phyloP scores from a whole-genome alignment of 2,888 invertebrate genomes.

The Mamestra brassicae region DNA sequence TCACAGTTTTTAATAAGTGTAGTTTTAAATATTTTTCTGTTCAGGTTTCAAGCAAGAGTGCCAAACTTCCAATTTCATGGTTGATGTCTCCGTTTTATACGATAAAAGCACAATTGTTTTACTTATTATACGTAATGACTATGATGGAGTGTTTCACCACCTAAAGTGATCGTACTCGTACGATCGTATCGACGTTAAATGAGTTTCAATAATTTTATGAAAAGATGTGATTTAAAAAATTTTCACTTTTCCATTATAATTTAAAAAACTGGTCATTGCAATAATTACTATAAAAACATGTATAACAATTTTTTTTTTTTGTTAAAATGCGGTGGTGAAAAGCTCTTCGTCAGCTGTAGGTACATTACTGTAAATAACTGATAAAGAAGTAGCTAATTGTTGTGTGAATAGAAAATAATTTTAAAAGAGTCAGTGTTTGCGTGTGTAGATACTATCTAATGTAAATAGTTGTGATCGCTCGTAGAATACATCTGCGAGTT shows the following conservation, averaged over 20 bases:
- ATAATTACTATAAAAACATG: slow-evolving; percentile 2
- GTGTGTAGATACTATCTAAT: slow-evolving; percentile 87
- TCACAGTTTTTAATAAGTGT: slow-evolving; percentile 13
- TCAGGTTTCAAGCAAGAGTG: slow-evolving; percentile 63
- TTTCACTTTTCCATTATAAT: neutral
- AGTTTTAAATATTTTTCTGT: slow-evolving; percentile 60
- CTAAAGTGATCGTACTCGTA: neutral
- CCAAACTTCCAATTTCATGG: slow-evolving; percentile 59
- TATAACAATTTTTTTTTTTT: neutral
- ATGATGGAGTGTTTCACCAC: slow-evolving; percentile 49
- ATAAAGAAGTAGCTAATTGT: slow-evolving; percentile 84
- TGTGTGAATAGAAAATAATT: slow-evolving; percentile 88
- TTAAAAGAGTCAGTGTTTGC: slow-evolving; percentile 86
- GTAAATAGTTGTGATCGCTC: slow-evolving; percentile 67
- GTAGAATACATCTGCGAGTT: slow-evolving; percentile 28
- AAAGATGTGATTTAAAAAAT: neutral
- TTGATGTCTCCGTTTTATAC: slow-evolving; percentile 42
- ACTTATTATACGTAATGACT: slow-evolving; percentile 34
- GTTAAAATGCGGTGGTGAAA: slow-evolving; percentile 52
- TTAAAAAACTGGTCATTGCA: neutral
- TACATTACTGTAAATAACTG: slow-evolving; percentile 84
- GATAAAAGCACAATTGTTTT: slow-evolving; percentile 57
- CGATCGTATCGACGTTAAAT: too few species aligned
- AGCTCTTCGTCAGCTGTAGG: slow-evolving; percentile 47
- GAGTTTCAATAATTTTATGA: neutral